Base-by-base conservation (phyloP, 2,888 invertebrate species). In the Diachrysia chrysitis region DNA sequence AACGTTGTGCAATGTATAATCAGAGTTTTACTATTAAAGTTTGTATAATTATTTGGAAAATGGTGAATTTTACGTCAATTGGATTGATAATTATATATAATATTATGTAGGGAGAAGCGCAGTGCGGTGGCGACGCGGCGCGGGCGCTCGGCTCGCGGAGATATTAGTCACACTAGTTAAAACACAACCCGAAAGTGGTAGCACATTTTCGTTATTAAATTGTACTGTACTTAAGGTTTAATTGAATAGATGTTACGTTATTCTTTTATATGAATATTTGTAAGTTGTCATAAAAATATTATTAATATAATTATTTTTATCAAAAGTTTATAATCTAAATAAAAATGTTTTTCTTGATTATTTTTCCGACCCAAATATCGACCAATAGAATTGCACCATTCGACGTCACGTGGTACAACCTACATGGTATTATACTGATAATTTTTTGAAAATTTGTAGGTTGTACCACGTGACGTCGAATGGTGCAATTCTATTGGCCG, bases 241-340 rank as follows among this genome's bases (percentile, higher is more conserved):
- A 93, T 90, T 86, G 89, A 93, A 95, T 95, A 95, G 95, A 95
- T 95, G 94, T 95, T 95, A 95, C 93, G 95, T 95, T 95, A 95
- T 95, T 93, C 90, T 95, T 94, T 95, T 95, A 95, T 94, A 95
- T 93, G 91, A 93, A 93, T 95, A 92, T 94, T 95, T 94, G 93
- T 95, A 95, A 95, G 95, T 95, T 93, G 94, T 94, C 95, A 95
- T 95, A 95, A 95, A 81, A 95, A 95, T 95, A 95, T 94, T 94
- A 94, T 94, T 95, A 95, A 95, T 95, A 95, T 95, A 95, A 95
- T 95, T 93, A 95, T 95, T 95, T 95, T 95, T 95, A 95, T 95
- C 95, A 95, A 95, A 55, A 95, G 95, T 95, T 95, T 95, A 95
- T 95, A 95, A 95, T 95, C 95, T 95, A 94, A 95, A 95, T 95